phyloP scores from a whole-genome alignment of 2,797 vertebrate genomes.

The Petrocephalus sullivani region DNA sequence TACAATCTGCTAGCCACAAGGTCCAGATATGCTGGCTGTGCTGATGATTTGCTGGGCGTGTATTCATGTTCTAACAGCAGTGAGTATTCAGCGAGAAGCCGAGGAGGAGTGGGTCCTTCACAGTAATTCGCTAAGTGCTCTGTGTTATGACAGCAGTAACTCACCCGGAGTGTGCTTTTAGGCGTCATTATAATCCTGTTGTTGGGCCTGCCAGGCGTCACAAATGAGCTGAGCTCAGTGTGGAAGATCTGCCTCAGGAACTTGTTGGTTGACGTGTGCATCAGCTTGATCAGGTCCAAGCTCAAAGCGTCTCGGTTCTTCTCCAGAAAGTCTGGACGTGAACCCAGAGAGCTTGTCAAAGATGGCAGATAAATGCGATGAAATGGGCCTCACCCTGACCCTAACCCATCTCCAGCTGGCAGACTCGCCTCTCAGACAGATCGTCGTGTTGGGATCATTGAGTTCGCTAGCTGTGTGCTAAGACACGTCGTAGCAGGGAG shows the following conservation, averaged over 20 bases:
- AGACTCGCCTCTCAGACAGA: background rate
- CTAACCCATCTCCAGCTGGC: background rate
- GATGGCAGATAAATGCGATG: background rate
- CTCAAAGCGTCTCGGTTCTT: constrained; percentile 89
- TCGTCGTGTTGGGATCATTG: background rate
- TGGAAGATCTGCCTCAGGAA: constrained; percentile 79
- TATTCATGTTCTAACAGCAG: background rate
- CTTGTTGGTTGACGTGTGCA: constrained; percentile 79
- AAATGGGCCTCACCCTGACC: background rate
- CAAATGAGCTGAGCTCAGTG: constrained; percentile 36
- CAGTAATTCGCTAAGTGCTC: background rate
- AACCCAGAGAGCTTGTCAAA: background rate
- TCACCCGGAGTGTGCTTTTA: constrained; percentile 51
- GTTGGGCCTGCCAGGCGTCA: constrained; percentile 41
- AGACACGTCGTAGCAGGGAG: background rate
- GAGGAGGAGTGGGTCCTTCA: background rate
- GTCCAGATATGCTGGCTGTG: background rate
- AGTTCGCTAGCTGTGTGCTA: background rate
- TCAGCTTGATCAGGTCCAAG: constrained; percentile 71
- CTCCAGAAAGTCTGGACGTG: constrained; percentile 80
- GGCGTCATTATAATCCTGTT: constrained; percentile 50
- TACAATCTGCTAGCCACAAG: background rate
- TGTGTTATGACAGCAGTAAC: constrained; percentile 12
- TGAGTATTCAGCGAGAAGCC: background rate
- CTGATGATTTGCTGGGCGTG: background rate